Percentiles rank a stretch among this genome's conserved stretches.
These are phyloP conservation scores for Sericinus montela DNA, from an alignment of 2,888 invertebrate species.

Conservation along the genomic window DNA sequence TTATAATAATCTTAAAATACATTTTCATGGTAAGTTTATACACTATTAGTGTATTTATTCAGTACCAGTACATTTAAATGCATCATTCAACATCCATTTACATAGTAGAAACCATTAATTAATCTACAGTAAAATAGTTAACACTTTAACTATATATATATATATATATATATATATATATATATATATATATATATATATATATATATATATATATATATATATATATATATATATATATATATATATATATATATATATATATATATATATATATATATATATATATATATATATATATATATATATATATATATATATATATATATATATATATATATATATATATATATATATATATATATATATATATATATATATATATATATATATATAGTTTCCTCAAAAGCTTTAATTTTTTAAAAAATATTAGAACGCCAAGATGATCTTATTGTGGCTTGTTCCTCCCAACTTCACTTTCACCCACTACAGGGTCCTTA, in stretches of 20 bases:
- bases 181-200: no score
- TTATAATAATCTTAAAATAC: constrained; percentile 24
- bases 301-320: background rate
- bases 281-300: no score
- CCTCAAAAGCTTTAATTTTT: no score
- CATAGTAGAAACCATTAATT: background rate
- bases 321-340: constrained; percentile 1
- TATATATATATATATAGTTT: no score
- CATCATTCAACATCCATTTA: constrained; percentile 15
- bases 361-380: background rate
- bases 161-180: background rate
- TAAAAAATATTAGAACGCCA: no score
- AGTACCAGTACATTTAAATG: constrained; percentile 14
- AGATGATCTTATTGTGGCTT: no score
- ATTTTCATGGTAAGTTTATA: constrained; percentile 32
- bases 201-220: no score
- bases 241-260: no score
- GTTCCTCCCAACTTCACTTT: background rate
- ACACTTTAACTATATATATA: constrained; percentile 10
- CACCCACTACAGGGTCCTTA: no score
- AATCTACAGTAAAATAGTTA: constrained; percentile 22
- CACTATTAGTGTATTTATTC: background rate
- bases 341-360: constrained; percentile 1
- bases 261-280: no score
- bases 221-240: no score